phyloP scores from a whole-genome alignment of 92 coral and sea anemone genomes.

The Zoanthus sansibaricus region DNA sequence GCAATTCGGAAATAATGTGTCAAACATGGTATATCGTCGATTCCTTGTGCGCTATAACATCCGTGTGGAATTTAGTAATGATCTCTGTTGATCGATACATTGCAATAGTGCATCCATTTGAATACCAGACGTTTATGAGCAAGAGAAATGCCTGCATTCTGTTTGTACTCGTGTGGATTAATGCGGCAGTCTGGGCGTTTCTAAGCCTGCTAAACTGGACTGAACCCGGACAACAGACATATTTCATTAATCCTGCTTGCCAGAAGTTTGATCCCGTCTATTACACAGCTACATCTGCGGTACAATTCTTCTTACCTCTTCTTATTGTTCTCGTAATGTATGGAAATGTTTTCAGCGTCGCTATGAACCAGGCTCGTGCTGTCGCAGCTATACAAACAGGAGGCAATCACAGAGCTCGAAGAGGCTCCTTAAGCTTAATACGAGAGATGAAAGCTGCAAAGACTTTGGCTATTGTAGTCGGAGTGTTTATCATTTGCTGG shows the following conservation, averaged over 20 bases:
- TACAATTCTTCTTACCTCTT: slow-evolving; percentile 81
- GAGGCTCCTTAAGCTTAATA: slow-evolving; percentile 76
- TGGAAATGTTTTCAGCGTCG: slow-evolving; percentile 83
- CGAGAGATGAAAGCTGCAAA: slow-evolving; percentile 96
- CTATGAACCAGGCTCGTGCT: slow-evolving; percentile 89
- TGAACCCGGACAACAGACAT: slow-evolving; percentile 31
- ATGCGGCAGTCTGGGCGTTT: slow-evolving; percentile 49
- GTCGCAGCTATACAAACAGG: slow-evolving; percentile 84
- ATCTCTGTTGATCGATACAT: slow-evolving; percentile 57
- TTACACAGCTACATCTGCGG: slow-evolving; percentile 73
- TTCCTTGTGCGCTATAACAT: slow-evolving; percentile 50
- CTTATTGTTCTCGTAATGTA: slow-evolving; percentile 80
- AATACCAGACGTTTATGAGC: slow-evolving; percentile 47
- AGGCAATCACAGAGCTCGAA: slow-evolving; percentile 49
- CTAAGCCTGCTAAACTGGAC: slow-evolving; percentile 65
- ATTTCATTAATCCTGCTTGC: slow-evolving; percentile 33
- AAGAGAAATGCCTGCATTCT: slow-evolving; percentile 37
- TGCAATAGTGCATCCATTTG: slow-evolving; percentile 61
- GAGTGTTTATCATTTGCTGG: slow-evolving; percentile 91
- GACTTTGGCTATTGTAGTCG: slow-evolving; percentile 89
- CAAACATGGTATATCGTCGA: slow-evolving; percentile 64
- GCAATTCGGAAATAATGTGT: slow-evolving; percentile 42
- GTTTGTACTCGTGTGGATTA: slow-evolving; percentile 50
- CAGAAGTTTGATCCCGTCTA: slow-evolving; percentile 66
- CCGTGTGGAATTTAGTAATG: slow-evolving; percentile 64